These are phyloP conservation scores for Sisyra terminalis DNA, from an alignment of 2,888 invertebrate species.

Conservation along the genomic window DNA sequence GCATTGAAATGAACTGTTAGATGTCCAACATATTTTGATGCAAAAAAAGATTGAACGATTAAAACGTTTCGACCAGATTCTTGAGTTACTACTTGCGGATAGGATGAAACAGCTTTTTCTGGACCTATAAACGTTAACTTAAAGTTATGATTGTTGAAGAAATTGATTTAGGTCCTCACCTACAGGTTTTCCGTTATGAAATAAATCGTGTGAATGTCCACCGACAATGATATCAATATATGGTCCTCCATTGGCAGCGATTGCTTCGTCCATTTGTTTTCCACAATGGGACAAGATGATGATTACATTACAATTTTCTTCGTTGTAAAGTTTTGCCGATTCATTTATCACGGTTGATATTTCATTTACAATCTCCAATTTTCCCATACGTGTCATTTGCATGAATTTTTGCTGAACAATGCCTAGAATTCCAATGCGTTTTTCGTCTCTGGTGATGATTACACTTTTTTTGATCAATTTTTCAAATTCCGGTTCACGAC, in stretches of 20 bases:
- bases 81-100: constrained; percentile 52
- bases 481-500: too few species aligned
- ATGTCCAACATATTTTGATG: constrained; percentile 61
- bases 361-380: constrained; percentile 52
- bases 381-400: constrained; percentile 48
- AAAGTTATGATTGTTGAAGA: too few species aligned
- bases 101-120: constrained; percentile 38
- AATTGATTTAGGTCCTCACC: background rate
- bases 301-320: constrained; percentile 54
- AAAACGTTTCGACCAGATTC: constrained; percentile 35
- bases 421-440: too few species aligned
- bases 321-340: constrained; percentile 38
- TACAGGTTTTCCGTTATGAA: constrained; percentile 38
- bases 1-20: constrained; percentile 54
- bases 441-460: too few species aligned
- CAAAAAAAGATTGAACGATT: constrained; percentile 56
- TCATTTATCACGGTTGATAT: constrained; percentile 46
- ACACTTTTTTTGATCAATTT: too few species aligned
- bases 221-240: constrained; percentile 73
- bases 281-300: constrained; percentile 75
- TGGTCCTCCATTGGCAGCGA: constrained; percentile 45
- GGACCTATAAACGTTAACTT: too few species aligned
- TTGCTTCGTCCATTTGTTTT: constrained; percentile 43
- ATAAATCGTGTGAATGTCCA: constrained; percentile 65
- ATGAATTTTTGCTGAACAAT: constrained; percentile 18